Percentiles rank a stretch among this genome's conserved stretches.
These are phyloP conservation scores for Morpho deidamia DNA, from an alignment of 2,888 invertebrate genomes.

Conservation along the genomic window DNA sequence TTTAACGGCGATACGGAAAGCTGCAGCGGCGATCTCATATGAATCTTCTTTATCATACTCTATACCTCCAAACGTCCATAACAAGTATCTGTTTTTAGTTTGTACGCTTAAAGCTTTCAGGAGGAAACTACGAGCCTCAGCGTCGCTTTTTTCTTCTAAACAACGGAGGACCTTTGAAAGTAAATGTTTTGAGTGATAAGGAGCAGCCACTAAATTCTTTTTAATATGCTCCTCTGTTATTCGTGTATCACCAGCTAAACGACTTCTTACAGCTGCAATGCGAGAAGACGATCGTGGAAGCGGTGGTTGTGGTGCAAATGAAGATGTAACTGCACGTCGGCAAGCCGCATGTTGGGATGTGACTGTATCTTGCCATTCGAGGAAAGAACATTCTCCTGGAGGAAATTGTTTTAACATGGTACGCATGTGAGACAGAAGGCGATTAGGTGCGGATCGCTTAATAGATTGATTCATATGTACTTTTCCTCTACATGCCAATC, in stretches of 20 bases:
- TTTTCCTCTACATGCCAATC: conserved; percentile 47
- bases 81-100: conserved; percentile 50
- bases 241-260: conserved; percentile 48
- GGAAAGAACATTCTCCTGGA: conserved; percentile 45
- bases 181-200: conserved; percentile 45
- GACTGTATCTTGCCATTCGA: conserved; percentile 60
- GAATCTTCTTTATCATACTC: conserved; percentile 48
- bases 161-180: conserved; percentile 50
- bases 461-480: conserved; percentile 61
- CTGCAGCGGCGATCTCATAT: conserved; percentile 42
- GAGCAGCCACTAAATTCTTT: conserved; percentile 37
- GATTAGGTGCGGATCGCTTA: conserved; percentile 63
- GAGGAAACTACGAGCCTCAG: conserved; percentile 46
- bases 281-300: conserved; percentile 33
- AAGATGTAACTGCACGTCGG: conserved; percentile 59
- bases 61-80: conserved; percentile 57
- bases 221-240: conserved; percentile 44
- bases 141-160: conserved; percentile 46
- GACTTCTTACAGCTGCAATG: conserved; percentile 46
- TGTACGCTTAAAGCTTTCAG: conserved; percentile 44
- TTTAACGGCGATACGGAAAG: conserved; percentile 58
- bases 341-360: conserved; percentile 59
- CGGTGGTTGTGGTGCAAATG: conserved; percentile 61
- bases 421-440: conserved; percentile 52
- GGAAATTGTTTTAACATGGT: conserved; percentile 59